Base-by-base conservation (phyloP, 2,113 vertebrate genomes). In the Microcebus ravelobensis region DNA sequence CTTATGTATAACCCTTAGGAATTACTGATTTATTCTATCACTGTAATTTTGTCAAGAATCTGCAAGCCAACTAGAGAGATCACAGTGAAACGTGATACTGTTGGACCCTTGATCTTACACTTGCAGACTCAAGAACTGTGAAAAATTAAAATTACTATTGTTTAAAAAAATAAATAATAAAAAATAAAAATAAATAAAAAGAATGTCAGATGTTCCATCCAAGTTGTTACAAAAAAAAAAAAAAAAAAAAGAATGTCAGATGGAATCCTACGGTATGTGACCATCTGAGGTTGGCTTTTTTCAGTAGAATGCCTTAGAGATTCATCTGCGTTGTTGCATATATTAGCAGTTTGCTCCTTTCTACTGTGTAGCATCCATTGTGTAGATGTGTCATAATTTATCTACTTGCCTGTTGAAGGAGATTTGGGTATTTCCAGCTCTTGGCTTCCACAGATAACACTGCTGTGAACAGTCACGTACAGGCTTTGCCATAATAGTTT, bases 251-350 rank as follows among this genome's bases (percentile, higher is more conserved):
- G 79, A 59, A 25, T 39, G 21, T 77, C 55, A 34, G 15, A 21
- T 36, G 52, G 68, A 45, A 5, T 31, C 48, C 2, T 25, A 5
- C 14, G 52, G 12, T 34, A 21, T 17, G 12, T 50, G 42, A 84
- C 45, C 76, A 45, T 95, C 29, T 12, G 55, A 87, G 74, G 18
- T 34, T 50, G 57, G 8, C 42, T 73, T 39, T 63, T 50, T 21
- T 83, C 57, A 59, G 57, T 17, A 18, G 80, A 31, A 9, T 8
- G 18, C n/a, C 67, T 85, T 73, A 45, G 80, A 67, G 68, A 48
- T 42, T 15, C 18, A 20, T 27, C 42, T 48, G 0, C 57, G 21
- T 27, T 27, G 0, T 1, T n/a, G 14, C 6, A 1, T n/a, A 23
- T 27, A 1, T 25, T 21, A 34, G 61, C 12, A 12, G 11, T 65